Conservation (phyloP, 2,888 invertebrate genomes). For the Iselma pallidipennis region DNA sequence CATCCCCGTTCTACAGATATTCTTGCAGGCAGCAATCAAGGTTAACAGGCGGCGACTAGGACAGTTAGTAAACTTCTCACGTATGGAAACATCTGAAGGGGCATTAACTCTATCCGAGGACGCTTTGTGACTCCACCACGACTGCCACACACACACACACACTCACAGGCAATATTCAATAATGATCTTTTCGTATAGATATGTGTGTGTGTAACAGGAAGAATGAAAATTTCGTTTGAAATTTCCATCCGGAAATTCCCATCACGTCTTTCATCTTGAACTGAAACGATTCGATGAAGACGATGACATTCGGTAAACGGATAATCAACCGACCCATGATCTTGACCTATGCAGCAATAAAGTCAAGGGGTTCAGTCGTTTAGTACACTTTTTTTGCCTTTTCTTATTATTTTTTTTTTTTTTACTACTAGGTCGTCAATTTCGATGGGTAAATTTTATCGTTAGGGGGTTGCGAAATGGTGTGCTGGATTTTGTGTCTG, state of each 20-base stretch:
- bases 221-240: conserved; percentile 3
- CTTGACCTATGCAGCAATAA: conserved; percentile 13
- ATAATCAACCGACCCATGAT: conserved; percentile 18
- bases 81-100: conserved; percentile 18
- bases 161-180: background rate
- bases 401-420: background rate
- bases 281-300: conserved; percentile 20
- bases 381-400: too few relatives aligned
- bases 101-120: conserved; percentile 18
- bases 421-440: background rate
- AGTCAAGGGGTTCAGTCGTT: background rate
- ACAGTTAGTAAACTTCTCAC: conserved; percentile 14
- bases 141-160: background rate
- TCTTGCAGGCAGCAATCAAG: conserved; percentile 11
- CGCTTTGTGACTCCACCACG: background rate
- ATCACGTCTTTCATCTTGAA: conserved; percentile 22
- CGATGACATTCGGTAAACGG: conserved; percentile 18
- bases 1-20: background rate
- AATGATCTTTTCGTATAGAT: background rate
- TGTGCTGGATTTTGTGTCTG: too few relatives aligned
- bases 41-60: conserved; percentile 4
- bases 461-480: too few relatives aligned
- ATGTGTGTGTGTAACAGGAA: background rate
- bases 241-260: conserved; percentile 7
- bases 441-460: background rate